These are phyloP conservation scores for Morpho helenor DNA, from an alignment of 2,888 invertebrate species.

Conservation along the genomic window DNA sequence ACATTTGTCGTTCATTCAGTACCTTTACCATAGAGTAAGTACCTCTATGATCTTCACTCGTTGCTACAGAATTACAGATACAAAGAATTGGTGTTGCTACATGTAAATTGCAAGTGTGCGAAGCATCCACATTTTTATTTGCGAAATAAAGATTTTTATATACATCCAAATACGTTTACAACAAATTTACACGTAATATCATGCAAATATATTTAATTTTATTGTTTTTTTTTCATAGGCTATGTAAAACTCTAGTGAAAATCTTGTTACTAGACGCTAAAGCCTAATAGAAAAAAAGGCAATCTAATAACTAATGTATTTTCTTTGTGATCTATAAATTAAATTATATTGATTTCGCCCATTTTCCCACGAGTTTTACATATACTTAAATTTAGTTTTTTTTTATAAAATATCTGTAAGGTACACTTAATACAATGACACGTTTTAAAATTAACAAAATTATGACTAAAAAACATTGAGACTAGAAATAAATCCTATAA, in stretches of 20 bases:
- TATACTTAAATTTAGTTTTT: slow-evolving; percentile 1
- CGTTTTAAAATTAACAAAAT: slow-evolving; percentile 46
- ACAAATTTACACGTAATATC: slow-evolving; percentile 36
- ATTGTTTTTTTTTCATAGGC: slow-evolving; percentile 25
- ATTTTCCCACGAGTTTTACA: slow-evolving; percentile 6
- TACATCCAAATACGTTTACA: slow-evolving; percentile 24
- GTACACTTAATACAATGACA: slow-evolving; percentile 16
- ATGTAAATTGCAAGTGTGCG: slow-evolving; percentile 56
- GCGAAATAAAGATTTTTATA: slow-evolving; percentile 40
- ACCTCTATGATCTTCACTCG: slow-evolving; percentile 9
- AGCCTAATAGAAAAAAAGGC: too few species aligned
- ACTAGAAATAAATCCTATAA: slow-evolving; percentile 69
- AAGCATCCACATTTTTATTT: slow-evolving; percentile 52
- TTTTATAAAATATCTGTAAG: slow-evolving; percentile 8
- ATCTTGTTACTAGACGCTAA: not conserved
- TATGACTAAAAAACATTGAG: slow-evolving; percentile 67
- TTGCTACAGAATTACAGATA: slow-evolving; percentile 31
- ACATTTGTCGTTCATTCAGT: slow-evolving; percentile 3
- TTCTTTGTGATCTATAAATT: not conserved
- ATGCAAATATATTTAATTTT: slow-evolving; percentile 34
- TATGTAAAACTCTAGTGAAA: slow-evolving; percentile 5
- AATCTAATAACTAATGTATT: too few species aligned
- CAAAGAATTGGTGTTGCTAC: slow-evolving; percentile 48
- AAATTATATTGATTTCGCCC: not conserved
- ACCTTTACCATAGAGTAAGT: slow-evolving; percentile 1